phyloP scores from a whole-genome alignment of 1,140 invertebrate species.

The Lethocerus indicus region DNA sequence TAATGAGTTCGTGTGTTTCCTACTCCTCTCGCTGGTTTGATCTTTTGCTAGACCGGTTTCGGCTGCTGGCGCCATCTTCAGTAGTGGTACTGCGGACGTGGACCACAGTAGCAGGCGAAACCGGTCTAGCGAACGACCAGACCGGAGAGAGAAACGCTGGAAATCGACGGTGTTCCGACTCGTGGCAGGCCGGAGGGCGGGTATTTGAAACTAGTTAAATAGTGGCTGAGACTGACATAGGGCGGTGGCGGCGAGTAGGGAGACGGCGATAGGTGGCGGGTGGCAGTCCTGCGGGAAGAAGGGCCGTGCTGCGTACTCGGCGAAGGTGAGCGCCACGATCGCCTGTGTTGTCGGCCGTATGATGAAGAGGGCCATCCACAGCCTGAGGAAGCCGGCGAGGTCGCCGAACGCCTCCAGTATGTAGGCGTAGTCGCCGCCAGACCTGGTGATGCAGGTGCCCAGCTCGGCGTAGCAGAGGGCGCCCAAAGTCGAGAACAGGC shows the following conservation, averaged over 20 bases:
- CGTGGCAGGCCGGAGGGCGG: too few relatives aligned
- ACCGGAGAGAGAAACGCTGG: too few relatives aligned
- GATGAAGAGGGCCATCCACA: slow-evolving; percentile 76
- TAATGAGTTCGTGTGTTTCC: too few relatives aligned
- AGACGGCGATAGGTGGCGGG: slow-evolving; percentile 43
- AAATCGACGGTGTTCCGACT: too few relatives aligned
- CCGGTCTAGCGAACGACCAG: too few relatives aligned
- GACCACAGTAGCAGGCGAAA: too few relatives aligned
- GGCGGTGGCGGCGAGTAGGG: slow-evolving; percentile 53
- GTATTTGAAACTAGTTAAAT: too few relatives aligned
- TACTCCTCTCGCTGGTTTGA: too few relatives aligned
- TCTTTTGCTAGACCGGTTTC: too few relatives aligned
- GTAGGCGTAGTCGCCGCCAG: slow-evolving; percentile 80
- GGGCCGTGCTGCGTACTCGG: slow-evolving; percentile 62
- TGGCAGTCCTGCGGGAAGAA: slow-evolving; percentile 57
- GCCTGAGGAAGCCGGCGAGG: slow-evolving; percentile 67
- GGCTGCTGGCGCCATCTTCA: too few relatives aligned
- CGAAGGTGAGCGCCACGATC: slow-evolving; percentile 67
- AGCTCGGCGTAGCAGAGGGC: slow-evolving; percentile 75
- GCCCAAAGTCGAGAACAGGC: slow-evolving; percentile 54
- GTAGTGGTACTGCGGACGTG: too few relatives aligned
- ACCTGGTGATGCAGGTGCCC: slow-evolving; percentile 47
- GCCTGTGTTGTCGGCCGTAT: slow-evolving; percentile 64
- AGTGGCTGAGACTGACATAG: slow-evolving; percentile 64
- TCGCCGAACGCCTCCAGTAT: slow-evolving; percentile 74